A percentile compares a stretch with the other conserved stretches of the same genome.
Conservation (phyloP, 2,797 vertebrate genomes). For the Pangasius macronema region DNA sequence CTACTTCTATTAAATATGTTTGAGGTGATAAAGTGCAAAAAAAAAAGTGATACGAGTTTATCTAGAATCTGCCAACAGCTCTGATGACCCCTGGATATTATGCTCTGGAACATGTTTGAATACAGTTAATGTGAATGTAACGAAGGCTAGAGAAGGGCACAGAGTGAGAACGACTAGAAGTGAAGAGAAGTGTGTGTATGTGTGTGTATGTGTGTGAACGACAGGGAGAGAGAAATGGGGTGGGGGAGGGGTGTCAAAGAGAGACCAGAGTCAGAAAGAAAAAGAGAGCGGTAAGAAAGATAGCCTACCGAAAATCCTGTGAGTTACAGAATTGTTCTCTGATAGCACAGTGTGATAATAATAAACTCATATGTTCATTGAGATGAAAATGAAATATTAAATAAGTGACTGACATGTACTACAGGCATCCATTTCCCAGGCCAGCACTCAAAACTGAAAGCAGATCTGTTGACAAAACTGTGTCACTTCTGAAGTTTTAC, state of each 20-base stretch:
- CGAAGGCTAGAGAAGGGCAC: neutral
- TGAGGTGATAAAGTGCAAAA: neutral
- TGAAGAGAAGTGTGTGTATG: neutral
- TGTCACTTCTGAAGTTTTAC: slow-evolving; percentile 32
- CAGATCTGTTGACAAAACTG: slow-evolving; percentile 42
- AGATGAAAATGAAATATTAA: slow-evolving; percentile 23
- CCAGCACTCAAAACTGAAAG: slow-evolving; percentile 19
- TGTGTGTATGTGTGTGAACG: neutral
- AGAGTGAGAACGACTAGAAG: neutral
- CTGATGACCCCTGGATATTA: slow-evolving; percentile 59
- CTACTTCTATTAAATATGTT: neutral
- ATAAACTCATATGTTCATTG: slow-evolving; percentile 35
- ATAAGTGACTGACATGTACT: slow-evolving; percentile 28
- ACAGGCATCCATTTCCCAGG: slow-evolving; percentile 16
- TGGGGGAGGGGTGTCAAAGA: neutral
- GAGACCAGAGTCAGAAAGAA: neutral
- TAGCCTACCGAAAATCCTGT: neutral
- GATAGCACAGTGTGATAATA: neutral
- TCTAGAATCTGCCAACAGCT: neutral
- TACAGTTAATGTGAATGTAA: slow-evolving; percentile 53
- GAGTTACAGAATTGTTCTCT: neutral
- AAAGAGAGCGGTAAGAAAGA: neutral
- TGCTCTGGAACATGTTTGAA: slow-evolving; percentile 57
- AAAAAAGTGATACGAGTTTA: slow-evolving; percentile 12
- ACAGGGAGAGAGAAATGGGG: neutral